These are phyloP conservation scores for human DNA, from an alignment of 2,113 vertebrate genomes.

Conservation along the genomic window DNA sequence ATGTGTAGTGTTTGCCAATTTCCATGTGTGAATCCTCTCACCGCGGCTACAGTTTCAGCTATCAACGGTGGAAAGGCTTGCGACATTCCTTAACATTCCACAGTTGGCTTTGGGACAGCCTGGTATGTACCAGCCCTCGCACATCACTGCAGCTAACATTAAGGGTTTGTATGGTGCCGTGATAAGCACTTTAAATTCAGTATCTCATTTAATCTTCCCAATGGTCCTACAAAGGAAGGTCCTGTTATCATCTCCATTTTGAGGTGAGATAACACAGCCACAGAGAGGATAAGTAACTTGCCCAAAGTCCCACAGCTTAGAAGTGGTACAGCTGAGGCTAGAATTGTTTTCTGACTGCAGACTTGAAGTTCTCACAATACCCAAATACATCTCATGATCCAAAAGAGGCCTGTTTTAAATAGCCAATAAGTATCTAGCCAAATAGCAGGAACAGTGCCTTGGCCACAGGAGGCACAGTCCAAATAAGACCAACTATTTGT, in stretches of 20 bases:
- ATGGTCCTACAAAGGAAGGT: background rate
- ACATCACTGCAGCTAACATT: background rate
- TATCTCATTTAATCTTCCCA: background rate
- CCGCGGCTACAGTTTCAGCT: background rate
- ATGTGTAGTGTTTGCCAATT: background rate
- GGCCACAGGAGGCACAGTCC: background rate
- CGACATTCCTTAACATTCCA: background rate
- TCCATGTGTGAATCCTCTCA: background rate
- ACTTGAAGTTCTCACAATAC: background rate
- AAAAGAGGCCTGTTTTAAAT: background rate
- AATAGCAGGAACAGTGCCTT: background rate
- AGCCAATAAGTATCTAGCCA: background rate
- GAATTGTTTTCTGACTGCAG: background rate
- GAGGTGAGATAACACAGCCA: background rate
- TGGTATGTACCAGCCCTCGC: background rate
- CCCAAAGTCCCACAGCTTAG: background rate
- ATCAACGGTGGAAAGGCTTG: background rate
- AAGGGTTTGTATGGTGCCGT: background rate
- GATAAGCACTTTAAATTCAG: background rate
- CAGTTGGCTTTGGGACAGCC: background rate
- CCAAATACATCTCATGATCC: background rate
- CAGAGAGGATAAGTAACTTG: background rate
- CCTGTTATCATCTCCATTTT: background rate
- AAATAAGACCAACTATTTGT: background rate
- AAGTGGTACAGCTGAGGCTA: background rate